These are phyloP conservation scores for Seira sanloemensis DNA, from an alignment of 2,888 invertebrate species.

Conservation along the genomic window DNA sequence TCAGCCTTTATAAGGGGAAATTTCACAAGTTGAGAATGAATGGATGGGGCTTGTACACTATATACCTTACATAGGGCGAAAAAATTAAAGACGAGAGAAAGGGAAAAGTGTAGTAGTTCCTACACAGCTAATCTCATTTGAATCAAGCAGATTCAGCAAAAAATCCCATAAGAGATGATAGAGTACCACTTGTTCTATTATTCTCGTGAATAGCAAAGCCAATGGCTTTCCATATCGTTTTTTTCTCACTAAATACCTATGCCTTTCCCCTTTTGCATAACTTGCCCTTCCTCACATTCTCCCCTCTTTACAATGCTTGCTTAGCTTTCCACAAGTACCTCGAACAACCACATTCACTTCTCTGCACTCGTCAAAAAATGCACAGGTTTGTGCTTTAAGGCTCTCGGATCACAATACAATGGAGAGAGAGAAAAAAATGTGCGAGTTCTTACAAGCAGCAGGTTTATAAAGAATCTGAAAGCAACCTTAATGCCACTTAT, in stretches of 20 bases:
- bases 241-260: conserved; percentile 17
- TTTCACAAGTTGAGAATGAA: conserved; percentile 44
- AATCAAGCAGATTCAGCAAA: conserved; percentile 70
- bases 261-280: conserved; percentile 18
- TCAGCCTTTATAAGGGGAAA: conserved; percentile 46
- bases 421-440: neutral
- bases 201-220: conserved; percentile 54
- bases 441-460: neutral
- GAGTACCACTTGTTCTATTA: conserved; percentile 67
- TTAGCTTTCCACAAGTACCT: conserved; percentile 60
- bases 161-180: conserved; percentile 67
- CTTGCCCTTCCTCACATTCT: conserved; percentile 1
- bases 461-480: conserved; percentile 29
- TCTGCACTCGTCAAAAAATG: neutral
- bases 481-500: conserved; percentile 46
- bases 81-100: conserved; percentile 17
- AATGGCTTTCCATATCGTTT: conserved; percentile 45
- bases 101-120: conserved; percentile 24
- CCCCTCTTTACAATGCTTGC: conserved; percentile 27
- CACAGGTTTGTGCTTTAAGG: neutral
- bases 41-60: conserved; percentile 11
- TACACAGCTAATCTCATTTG: conserved; percentile 70
- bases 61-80: neutral
- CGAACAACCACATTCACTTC: conserved; percentile 15
- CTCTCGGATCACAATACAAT: too few species aligned